These are phyloP conservation scores for Pelobates fuscus DNA, from an alignment of 2,113 vertebrate genomes.

Conservation along the genomic window DNA sequence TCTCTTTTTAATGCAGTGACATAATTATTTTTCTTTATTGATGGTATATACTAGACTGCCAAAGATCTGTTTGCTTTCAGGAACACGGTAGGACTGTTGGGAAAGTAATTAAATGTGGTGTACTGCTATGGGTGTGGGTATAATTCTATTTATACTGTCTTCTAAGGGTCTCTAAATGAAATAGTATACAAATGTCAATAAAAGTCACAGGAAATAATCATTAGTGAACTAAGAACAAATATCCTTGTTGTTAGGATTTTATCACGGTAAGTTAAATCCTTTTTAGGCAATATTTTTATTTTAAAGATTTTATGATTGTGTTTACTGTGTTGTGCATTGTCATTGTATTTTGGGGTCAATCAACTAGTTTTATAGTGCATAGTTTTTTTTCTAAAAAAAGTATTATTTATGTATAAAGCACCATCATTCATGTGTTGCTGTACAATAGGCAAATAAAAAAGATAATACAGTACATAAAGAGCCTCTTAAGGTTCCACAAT, in stretches of 20 bases:
- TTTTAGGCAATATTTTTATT: too few relatives aligned
- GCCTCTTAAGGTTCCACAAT: too few relatives aligned
- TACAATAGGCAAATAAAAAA: too few relatives aligned
- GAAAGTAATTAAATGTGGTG: not conserved
- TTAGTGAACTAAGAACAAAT: not conserved
- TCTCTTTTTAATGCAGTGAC: not conserved
- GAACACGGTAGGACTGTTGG: slow-evolving; percentile 1
- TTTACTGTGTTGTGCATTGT: too few relatives aligned
- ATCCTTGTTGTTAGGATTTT: not conserved
- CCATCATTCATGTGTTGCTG: too few relatives aligned
- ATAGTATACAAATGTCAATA: not conserved
- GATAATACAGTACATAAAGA: too few relatives aligned
- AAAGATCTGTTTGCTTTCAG: not conserved
- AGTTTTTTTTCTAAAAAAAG: too few relatives aligned
- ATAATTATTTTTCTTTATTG: not conserved
- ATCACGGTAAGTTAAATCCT: too few relatives aligned
- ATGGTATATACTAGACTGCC: not conserved
- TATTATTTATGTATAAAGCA: too few relatives aligned
- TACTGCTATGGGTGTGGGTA: not conserved
- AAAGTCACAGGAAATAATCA: not conserved
- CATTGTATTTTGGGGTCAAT: too few relatives aligned
- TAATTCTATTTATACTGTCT: not conserved
- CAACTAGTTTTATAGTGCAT: too few relatives aligned
- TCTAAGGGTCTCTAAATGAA: not conserved
- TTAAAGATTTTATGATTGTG: too few relatives aligned